Conservation (phyloP, 2,797 vertebrate genomes). For the Dromococcyx pavoninus region DNA sequence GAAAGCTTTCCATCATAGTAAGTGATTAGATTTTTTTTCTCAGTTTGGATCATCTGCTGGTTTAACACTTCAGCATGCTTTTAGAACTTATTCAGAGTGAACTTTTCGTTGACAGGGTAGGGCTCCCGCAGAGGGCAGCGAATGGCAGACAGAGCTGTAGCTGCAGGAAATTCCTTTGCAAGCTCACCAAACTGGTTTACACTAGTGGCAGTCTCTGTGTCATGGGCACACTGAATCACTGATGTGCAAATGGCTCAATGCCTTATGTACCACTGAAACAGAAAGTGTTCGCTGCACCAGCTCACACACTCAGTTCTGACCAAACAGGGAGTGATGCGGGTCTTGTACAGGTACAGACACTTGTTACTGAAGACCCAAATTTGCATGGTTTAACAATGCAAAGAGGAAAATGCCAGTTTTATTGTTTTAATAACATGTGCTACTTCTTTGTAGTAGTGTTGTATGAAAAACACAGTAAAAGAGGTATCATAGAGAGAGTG, state of each 20-base stretch:
- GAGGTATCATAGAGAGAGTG: neutral
- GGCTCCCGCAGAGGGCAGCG: neutral
- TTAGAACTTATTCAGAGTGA: neutral
- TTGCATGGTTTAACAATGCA: neutral
- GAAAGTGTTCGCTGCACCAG: neutral
- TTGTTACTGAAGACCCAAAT: neutral
- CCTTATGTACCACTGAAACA: accelerated
- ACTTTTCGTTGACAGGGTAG: neutral
- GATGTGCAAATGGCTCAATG: neutral
- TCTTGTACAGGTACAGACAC: neutral
- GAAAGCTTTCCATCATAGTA: neutral
- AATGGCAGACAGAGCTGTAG: neutral
- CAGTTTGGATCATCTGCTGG: neutral
- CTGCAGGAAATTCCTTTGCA: conserved; percentile 36
- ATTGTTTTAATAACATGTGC: neutral
- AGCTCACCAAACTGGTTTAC: conserved; percentile 41
- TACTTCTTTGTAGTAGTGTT: neutral
- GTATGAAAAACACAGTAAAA: neutral
- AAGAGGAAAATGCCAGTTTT: neutral
- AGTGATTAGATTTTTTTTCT: neutral
- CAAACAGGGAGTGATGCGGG: accelerated
- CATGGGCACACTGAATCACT: neutral
- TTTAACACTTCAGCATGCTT: neutral
- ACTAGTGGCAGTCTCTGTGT: neutral
- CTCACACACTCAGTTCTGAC: neutral